Conservation (phyloP, 1,140 invertebrate species). For the Marisa cornuarietis region DNA sequence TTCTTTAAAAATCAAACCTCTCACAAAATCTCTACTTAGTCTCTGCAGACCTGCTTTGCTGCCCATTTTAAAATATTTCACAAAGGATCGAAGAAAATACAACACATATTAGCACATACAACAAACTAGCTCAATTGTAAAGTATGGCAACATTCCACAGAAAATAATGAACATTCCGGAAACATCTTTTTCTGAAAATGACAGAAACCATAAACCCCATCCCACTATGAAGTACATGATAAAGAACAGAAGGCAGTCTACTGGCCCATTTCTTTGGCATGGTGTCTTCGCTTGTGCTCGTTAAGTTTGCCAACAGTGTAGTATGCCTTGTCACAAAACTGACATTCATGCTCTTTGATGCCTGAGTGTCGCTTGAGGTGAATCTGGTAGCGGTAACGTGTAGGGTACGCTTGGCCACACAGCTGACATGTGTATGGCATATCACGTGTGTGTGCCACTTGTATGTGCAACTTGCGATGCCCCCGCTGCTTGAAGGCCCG, state of each 20-base stretch:
- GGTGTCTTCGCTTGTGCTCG: slow-evolving; percentile 31
- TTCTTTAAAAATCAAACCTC: too few species aligned
- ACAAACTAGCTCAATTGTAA: too few species aligned
- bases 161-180: too few species aligned
- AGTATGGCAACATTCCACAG: too few species aligned
- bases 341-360: slow-evolving; percentile 28
- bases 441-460: slow-evolving; percentile 34
- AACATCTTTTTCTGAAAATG: too few species aligned
- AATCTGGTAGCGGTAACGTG: slow-evolving; percentile 34
- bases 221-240: too few species aligned
- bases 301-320: slow-evolving; percentile 36
- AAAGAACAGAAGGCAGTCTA: not conserved
- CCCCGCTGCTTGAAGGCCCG: slow-evolving; percentile 36
- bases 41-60: too few species aligned
- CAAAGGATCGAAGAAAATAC: too few species aligned
- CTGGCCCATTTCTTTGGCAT: slow-evolving; percentile 19
- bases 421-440: slow-evolving; percentile 33
- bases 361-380: slow-evolving; percentile 32
- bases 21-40: too few species aligned
- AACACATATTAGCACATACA: too few species aligned
- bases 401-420: slow-evolving; percentile 29
- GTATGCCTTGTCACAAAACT: slow-evolving; percentile 25
- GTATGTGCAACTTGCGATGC: slow-evolving; percentile 37
- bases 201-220: too few species aligned
- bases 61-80: too few species aligned